These are phyloP conservation scores for Calameuta filiformis DNA, from an alignment of 2,888 invertebrate species.

Conservation along the genomic window DNA sequence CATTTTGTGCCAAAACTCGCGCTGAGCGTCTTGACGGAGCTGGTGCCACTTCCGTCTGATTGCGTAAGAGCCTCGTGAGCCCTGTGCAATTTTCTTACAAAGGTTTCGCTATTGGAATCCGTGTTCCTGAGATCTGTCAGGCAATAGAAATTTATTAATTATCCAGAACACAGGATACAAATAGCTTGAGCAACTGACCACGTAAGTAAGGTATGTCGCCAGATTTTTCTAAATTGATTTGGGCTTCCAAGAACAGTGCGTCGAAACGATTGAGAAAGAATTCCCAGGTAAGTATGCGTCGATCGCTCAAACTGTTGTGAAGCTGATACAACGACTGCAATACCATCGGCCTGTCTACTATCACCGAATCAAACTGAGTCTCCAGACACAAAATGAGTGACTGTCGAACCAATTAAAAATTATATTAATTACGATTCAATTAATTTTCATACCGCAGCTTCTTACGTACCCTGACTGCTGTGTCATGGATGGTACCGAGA, in stretches of 20 bases:
- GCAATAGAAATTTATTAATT: background rate
- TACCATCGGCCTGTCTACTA: slow-evolving; percentile 96
- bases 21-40: slow-evolving; percentile 80
- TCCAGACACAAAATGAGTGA: slow-evolving; percentile 93
- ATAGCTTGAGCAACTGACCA: slow-evolving; percentile 69
- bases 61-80: slow-evolving; percentile 89
- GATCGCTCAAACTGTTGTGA: slow-evolving; percentile 90
- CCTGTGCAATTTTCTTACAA: slow-evolving; percentile 86
- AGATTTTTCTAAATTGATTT: slow-evolving; percentile 86
- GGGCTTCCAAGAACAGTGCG: slow-evolving; percentile 94
- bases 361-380: slow-evolving; percentile 97
- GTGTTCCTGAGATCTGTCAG: slow-evolving; percentile 85
- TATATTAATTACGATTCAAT: background rate
- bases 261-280: slow-evolving; percentile 98
- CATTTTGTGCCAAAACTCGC: slow-evolving; percentile 92
- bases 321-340: slow-evolving; percentile 95
- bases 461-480: slow-evolving; percentile 79
- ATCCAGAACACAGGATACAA: background rate
- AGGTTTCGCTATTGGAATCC: slow-evolving; percentile 86
- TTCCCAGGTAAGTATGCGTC: slow-evolving; percentile 94
- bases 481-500: slow-evolving; percentile 92
- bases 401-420: slow-evolving; percentile 63
- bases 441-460: slow-evolving; percentile 25
- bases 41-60: slow-evolving; percentile 74
- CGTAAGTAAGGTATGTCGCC: slow-evolving; percentile 87